Base-by-base conservation (phyloP, 2,797 vertebrate genomes). In the Typhlichthys subterraneus region DNA sequence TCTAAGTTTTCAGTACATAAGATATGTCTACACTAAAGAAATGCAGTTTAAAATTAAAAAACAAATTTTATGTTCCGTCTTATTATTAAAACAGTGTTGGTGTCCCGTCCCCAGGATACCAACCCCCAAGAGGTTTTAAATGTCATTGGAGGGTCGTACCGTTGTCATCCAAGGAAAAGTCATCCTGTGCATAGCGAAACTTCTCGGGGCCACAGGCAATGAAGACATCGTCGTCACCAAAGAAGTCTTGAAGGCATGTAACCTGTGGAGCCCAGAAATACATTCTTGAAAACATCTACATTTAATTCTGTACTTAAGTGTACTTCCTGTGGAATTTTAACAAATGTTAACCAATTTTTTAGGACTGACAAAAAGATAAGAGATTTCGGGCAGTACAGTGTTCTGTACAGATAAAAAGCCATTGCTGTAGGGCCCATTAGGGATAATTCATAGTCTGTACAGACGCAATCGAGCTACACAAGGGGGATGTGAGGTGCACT, bases 171-270 rank as follows among this genome's bases (percentile, higher is more conserved):
- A 99, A 92, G 59, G 97, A 98, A 79, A 99, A 99, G 87, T 99
- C 97, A n/a, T 99, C 97, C 85, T 99, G 97, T 63, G 97, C 97
- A 0, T 99, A 99, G 86, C 97, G 95, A 85, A 98, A 98, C 79
- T 99, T 99, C 86, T 99, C 97, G n/a, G 97, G 97, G 61, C 97
- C 97, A 53, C 97, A 99, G 49, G 97, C 97, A 56, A 99, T 97
- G 79, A 99, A 99, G 66, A 98, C 97, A 5, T 99, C 97, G 1
- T 99, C 97, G 0, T 99, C 97, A 0, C 97, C 97, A 69, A 99
- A 99, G 92, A 99, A 99, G 88, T 99, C 97, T 31, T 99, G 97
- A 47, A 99, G 97, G 84, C 97, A 98, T 78, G 97, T 97, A 65
- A 99, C 96, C 97, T 99, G 65, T 14, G 46, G 69, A 57, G 52